Percentiles rank a stretch among this genome's conserved stretches.
Evolutionary conservation across 2,113 vertebrate species (phyloP).

Genomic region (Edolisoma coerulescens): DNA sequence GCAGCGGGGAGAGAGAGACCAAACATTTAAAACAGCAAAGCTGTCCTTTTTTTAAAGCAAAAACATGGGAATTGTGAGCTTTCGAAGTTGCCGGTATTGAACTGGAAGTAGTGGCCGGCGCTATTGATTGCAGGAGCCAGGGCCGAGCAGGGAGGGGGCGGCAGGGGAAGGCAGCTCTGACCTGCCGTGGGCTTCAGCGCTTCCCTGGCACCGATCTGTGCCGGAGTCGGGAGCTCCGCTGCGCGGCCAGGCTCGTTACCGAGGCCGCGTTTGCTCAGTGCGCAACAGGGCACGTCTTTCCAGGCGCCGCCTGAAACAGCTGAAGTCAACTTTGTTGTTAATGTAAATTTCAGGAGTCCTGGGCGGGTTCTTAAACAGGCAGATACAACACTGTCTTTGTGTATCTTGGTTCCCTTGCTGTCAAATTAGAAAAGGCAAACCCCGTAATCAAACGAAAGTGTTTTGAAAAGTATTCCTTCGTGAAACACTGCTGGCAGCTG

Average conservation of each 20-base stretch:
- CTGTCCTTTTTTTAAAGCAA: too few relatives aligned
- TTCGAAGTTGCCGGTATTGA: not conserved
- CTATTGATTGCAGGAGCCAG: fast-evolving
- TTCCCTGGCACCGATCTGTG: fast-evolving
- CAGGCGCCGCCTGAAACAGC: not conserved
- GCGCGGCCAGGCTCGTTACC: fast-evolving
- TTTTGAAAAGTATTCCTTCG: not conserved
- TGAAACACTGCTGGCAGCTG: not conserved
- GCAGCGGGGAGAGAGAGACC: not conserved
- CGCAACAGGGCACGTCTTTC: fast-evolving
- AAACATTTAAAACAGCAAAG: not conserved
- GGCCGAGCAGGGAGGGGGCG: not conserved
- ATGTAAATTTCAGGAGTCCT: not conserved
- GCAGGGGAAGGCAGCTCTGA: not conserved
- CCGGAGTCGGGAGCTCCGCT: fast-evolving
- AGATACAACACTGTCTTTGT: not conserved
- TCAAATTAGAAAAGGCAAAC: not conserved
- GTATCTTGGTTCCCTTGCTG: not conserved
- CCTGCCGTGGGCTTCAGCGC: fast-evolving
- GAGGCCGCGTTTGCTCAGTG: fast-evolving
- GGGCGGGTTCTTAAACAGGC: not conserved
- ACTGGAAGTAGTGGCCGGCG: fast-evolving
- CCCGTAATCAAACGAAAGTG: not conserved
- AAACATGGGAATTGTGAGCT: fast-evolving
- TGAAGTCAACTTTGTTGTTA: not conserved